Percentiles rank a stretch among this genome's conserved stretches.
These are phyloP conservation scores for Pseudolaguvia tuberculata DNA, from an alignment of 2,113 vertebrate species.

Conservation along the genomic window DNA sequence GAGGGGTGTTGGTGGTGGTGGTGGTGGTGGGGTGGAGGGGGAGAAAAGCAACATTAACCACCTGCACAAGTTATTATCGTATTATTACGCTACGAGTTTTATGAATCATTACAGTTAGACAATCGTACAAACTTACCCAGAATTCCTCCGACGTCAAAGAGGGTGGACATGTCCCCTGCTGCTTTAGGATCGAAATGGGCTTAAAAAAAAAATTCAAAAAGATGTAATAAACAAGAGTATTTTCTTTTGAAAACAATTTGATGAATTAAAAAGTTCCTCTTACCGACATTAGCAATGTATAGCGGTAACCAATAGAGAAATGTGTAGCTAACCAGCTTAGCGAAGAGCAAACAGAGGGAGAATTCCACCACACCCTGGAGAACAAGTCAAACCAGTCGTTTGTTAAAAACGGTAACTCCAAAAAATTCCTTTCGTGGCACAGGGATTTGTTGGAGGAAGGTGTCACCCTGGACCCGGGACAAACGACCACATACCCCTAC, in stretches of 20 bases:
- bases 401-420: neutral
- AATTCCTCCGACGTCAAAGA: constrained; percentile 95
- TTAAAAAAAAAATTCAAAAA: constrained; percentile 50
- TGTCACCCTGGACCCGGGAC: no score
- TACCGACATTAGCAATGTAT: constrained; percentile 91
- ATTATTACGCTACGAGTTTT: no score
- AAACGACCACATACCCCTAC: no score
- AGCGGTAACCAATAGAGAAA: constrained; percentile 98
- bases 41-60: no score
- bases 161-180: constrained; percentile 87
- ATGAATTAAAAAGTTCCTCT: constrained; percentile 52
- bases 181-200: constrained; percentile 85
- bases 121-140: constrained; percentile 68
- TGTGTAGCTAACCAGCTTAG: constrained; percentile 97
- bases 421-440: no score
- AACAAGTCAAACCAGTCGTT: neutral
- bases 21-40: no score
- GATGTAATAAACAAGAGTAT: neutral
- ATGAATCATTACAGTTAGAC: neutral
- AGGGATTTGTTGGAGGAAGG: no score
- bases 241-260: no score
- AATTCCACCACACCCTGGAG: constrained; percentile 91
- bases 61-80: neutral
- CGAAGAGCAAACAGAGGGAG: constrained; percentile 91
- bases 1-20: no score